phyloP scores from a whole-genome alignment of 2,888 invertebrate species.

The Petrophora chlorosata region DNA sequence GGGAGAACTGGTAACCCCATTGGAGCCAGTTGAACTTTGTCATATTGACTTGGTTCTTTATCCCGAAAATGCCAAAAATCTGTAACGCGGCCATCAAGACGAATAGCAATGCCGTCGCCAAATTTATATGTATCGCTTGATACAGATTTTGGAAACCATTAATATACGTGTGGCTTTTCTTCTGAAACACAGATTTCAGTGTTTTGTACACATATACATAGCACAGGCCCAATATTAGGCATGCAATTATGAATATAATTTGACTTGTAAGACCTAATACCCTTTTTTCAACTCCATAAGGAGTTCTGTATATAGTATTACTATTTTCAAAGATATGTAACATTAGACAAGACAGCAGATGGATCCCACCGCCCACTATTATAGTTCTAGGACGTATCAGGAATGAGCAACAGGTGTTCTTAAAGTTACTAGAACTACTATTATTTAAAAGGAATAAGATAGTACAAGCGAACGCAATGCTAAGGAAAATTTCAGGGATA shows the following conservation, averaged over 20 bases:
- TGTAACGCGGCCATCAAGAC: conserved; percentile 92
- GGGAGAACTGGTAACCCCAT: conserved; percentile 95
- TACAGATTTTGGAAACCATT: conserved; percentile 92
- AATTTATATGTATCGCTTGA: conserved; percentile 94
- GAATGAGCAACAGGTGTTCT: conserved; percentile 86
- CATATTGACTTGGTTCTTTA: conserved; percentile 79
- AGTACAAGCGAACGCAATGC: conserved; percentile 94
- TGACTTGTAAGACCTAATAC: conserved; percentile 91
- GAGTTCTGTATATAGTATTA: conserved; percentile 74
- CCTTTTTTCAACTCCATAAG: conserved; percentile 78
- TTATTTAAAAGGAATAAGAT: conserved; percentile 93
- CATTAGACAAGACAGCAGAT: conserved; percentile 91
- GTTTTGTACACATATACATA: conserved; percentile 93
- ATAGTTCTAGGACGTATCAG: conserved; percentile 91
- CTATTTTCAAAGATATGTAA: conserved; percentile 90
- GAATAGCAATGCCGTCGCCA: conserved; percentile 93
- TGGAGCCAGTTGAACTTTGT: conserved; percentile 93
- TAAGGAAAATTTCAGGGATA: conserved; percentile 93
- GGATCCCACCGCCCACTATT: conserved; percentile 90
- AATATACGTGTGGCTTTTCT: conserved; percentile 90
- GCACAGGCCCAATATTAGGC: conserved; percentile 91
- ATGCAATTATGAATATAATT: conserved; percentile 93
- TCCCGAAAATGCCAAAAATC: conserved; percentile 87
- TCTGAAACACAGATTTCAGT: conserved; percentile 88
- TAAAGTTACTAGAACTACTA: conserved; percentile 90